Conservation (phyloP, 2,113 vertebrate genomes). For the Ellobius talpinus region DNA sequence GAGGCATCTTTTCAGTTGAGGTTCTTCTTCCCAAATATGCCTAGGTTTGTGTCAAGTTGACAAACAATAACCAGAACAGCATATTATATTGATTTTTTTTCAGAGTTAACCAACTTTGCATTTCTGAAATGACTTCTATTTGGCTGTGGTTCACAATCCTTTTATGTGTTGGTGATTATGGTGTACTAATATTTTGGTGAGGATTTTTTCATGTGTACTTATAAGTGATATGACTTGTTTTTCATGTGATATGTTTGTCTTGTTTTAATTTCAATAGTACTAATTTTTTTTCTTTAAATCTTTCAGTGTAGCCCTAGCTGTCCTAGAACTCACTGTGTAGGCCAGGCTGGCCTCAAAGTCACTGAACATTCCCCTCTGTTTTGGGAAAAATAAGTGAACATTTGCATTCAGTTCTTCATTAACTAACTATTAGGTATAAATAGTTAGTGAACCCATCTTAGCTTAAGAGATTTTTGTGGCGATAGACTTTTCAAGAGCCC, state of each 20-base stretch:
- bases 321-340: not conserved
- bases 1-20: not conserved
- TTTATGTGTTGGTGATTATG: conserved; percentile 19
- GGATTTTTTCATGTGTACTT: not conserved
- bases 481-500: not conserved
- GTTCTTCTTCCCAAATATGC: not conserved
- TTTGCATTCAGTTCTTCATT: not conserved
- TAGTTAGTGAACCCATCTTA: not conserved
- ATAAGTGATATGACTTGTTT: not conserved
- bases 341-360: not conserved
- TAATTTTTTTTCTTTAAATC: not conserved
- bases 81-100: not conserved
- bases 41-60: not conserved
- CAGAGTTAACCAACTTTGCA: not conserved
- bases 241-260: conserved; percentile 29
- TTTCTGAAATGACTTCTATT: not conserved
- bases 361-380: not conserved
- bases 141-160: not conserved
- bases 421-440: conserved; percentile 11
- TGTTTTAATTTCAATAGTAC: not conserved
- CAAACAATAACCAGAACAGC: not conserved
- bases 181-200: not conserved
- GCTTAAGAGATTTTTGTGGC: not conserved
- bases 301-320: not conserved
- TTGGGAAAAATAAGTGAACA: conserved; percentile 33